Evolutionary conservation across 2,888 invertebrate genomes (phyloP), one percentile per base, ranked within the genome.

Genomic region (Coremacera marginata): DNA sequence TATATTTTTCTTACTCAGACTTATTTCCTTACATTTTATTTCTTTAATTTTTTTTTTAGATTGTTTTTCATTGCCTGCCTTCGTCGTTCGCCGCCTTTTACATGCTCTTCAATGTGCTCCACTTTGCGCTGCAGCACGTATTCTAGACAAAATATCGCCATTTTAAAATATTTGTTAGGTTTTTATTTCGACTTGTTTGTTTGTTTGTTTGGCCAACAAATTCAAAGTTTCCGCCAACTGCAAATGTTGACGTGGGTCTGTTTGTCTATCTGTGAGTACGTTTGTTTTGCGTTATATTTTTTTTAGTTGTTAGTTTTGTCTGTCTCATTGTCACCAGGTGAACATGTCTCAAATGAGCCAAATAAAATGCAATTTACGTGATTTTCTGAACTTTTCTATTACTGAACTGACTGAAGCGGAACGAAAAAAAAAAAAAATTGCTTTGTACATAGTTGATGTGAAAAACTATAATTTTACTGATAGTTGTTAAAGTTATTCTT

Each of bases 311-410:
- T 4, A 37, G 7, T 37, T 7, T 44, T 19, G 16, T 60, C 60
- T 60, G 71, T 71, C 60, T 60, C 71, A 71, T 71, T 71, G 71
- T 71, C 71, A 71, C 57, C 71, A 71, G 71, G 71, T 71, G 60
- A 71, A 37, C 67, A 67, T 44, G 67, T 67, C 22, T 44, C 44
- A 67, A 67, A 34, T 44, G 37, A 44, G 44, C 67, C 67, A 19
- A 16, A 34, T 31, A 67, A 44, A 67, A 67, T 67, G 67, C 67
- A 67, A 67, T 67, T 44, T 67, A 67, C 44, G 67, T 67, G 67
- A 67, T 67, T 67, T 67, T 37, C 44, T 0, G 9, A 55, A 7
- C 22, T 55, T 55, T 55, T 27, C 22, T 31, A 4, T 31, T 31
- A 4, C 31, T 31, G 31, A n/a, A 4, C 31, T 31, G 8, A 7